These are phyloP conservation scores for Hylaea fasciaria DNA, from an alignment of 2,888 invertebrate species.

Conservation along the genomic window DNA sequence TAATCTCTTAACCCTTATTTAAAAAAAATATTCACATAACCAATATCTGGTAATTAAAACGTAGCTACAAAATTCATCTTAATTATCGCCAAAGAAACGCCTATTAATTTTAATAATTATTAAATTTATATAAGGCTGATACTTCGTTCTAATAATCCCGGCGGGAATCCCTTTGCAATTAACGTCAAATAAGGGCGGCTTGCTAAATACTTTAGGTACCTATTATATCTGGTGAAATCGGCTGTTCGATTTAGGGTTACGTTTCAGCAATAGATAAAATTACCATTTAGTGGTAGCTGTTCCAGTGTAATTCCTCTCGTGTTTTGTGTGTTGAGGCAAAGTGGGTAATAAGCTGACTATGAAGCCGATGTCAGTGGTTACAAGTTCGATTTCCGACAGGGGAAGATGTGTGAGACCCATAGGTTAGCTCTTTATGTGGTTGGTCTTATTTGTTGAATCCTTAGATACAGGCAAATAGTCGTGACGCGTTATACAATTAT, in stretches of 20 bases:
- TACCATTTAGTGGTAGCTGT: no score
- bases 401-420: no score
- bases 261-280: neutral
- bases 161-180: conserved; percentile 47
- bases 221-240: conserved; percentile 28
- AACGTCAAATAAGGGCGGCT: conserved; percentile 34
- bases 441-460: no score
- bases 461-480: no score
- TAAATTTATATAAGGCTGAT: conserved; percentile 42
- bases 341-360: no score
- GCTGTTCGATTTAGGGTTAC: conserved; percentile 17
- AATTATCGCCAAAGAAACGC: conserved; percentile 41
- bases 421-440: no score
- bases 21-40: conserved; percentile 2
- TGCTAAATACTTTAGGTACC: conserved; percentile 34
- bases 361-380: no score
- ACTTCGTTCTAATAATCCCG: conserved; percentile 46
- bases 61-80: conserved; percentile 30
- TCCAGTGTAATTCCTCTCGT: no score
- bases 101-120: conserved; percentile 53
- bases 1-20: neutral
- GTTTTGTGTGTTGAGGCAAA: no score
- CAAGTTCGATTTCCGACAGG: no score
- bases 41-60: conserved; percentile 18
- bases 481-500: no score